These are phyloP conservation scores for Mormyrus hasselquistii DNA, from an alignment of 2,797 vertebrate genomes.

Conservation along the genomic window DNA sequence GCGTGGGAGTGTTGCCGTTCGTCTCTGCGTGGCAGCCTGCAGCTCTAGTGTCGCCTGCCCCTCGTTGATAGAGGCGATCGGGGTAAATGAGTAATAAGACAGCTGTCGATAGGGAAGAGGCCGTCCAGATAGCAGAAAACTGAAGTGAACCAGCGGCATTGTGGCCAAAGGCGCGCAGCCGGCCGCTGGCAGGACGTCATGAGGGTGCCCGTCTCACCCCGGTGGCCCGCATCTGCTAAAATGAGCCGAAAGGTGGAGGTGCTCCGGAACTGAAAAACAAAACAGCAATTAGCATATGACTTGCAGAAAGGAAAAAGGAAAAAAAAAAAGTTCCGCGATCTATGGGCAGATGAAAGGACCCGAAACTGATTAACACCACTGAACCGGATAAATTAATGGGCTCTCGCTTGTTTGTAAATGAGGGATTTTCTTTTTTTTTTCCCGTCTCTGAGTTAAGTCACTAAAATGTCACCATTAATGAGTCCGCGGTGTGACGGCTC, in stretches of 20 bases:
- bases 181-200: neutral
- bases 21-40: neutral
- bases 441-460: conserved; percentile 38
- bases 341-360: conserved; percentile 41
- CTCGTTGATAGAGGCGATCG: conserved; percentile 22
- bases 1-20: neutral
- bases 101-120: conserved; percentile 50
- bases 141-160: neutral
- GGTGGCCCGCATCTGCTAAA: neutral
- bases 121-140: neutral
- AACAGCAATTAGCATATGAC: conserved; percentile 51
- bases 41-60: neutral
- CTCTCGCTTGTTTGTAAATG: conserved; percentile 44
- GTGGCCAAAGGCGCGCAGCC: conserved; percentile 9
- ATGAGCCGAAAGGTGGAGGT: neutral
- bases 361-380: conserved; percentile 38
- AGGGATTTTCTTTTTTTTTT: conserved; percentile 32
- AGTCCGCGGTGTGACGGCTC: conserved; percentile 51
- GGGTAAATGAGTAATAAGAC: conserved; percentile 55
- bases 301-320: conserved; percentile 31
- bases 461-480: conserved; percentile 59
- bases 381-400: conserved; percentile 45
- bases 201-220: neutral
- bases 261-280: conserved; percentile 20
- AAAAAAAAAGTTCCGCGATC: conserved; percentile 23